phyloP scores from a whole-genome alignment of 2,888 invertebrate species.

The Cephus nigrinus region DNA sequence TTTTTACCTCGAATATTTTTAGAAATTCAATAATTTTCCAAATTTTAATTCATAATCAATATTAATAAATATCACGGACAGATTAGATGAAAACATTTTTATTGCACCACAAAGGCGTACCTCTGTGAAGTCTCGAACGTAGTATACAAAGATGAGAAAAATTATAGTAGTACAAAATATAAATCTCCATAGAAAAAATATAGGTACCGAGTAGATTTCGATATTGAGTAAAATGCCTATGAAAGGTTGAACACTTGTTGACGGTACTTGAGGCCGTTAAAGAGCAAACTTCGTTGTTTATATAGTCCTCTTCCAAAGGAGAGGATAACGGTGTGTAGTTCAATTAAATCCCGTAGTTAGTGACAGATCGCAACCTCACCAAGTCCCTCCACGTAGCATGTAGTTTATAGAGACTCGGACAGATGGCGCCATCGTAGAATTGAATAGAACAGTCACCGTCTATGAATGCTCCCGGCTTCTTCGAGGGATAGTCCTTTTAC shows the following conservation, averaged over 20 bases:
- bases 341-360: background rate
- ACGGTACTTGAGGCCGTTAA: background rate
- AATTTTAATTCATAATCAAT: background rate
- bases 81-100: slow-evolving; percentile 9
- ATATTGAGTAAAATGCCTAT: background rate
- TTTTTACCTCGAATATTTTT: background rate
- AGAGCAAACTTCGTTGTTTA: background rate
- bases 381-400: background rate
- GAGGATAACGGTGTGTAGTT: background rate
- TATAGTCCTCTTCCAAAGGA: background rate
- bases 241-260: background rate
- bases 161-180: slow-evolving; percentile 4
- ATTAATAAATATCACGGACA: background rate
- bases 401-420: background rate
- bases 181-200: slow-evolving; percentile 6
- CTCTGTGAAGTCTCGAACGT: background rate
- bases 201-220: slow-evolving; percentile 8
- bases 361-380: background rate
- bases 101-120: slow-evolving; percentile 1
- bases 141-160: background rate
- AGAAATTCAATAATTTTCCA: background rate
- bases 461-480: slow-evolving; percentile 8
- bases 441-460: background rate
- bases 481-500: slow-evolving; percentile 25
- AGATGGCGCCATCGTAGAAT: background rate